phyloP scores from a whole-genome alignment of 2,113 vertebrate species.

The Gymnocephalus cernua region DNA sequence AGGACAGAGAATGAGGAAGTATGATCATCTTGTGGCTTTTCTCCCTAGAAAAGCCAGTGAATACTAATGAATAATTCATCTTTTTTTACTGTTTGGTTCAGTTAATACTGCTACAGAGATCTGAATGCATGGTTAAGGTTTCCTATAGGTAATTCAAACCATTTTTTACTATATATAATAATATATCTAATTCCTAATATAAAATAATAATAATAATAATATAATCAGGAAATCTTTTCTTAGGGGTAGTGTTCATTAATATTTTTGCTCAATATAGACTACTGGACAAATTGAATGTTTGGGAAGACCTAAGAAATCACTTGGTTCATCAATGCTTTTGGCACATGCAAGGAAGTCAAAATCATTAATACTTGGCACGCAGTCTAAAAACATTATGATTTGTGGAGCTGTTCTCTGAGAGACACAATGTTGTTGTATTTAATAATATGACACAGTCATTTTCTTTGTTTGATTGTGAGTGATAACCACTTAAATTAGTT shows the following conservation, averaged over 20 bases:
- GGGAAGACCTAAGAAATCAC: no score
- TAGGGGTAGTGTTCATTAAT: no score
- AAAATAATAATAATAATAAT: no score
- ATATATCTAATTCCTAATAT: no score
- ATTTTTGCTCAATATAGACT: no score
- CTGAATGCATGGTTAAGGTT: neutral
- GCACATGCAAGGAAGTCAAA: neutral
- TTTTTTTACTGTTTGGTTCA: conserved; percentile 30
- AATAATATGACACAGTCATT: conserved; percentile 49
- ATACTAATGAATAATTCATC: conserved; percentile 53
- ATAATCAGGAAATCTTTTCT: no score
- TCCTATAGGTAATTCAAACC: no score
- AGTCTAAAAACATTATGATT: conserved; percentile 8
- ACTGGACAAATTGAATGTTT: no score
- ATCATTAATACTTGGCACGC: neutral
- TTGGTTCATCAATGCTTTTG: neutral
- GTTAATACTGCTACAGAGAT: conserved; percentile 25
- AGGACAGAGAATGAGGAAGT: neutral
- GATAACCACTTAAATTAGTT: conserved; percentile 70
- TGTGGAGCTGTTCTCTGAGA: conserved; percentile 21
- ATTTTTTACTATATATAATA: no score
- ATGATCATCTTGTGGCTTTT: conserved; percentile 41
- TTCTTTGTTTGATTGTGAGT: conserved; percentile 66
- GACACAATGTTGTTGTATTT: conserved; percentile 27
- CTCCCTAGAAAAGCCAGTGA: conserved; percentile 39